Conservation (phyloP, 1,140 invertebrate genomes). For the Halesus radiatus region DNA sequence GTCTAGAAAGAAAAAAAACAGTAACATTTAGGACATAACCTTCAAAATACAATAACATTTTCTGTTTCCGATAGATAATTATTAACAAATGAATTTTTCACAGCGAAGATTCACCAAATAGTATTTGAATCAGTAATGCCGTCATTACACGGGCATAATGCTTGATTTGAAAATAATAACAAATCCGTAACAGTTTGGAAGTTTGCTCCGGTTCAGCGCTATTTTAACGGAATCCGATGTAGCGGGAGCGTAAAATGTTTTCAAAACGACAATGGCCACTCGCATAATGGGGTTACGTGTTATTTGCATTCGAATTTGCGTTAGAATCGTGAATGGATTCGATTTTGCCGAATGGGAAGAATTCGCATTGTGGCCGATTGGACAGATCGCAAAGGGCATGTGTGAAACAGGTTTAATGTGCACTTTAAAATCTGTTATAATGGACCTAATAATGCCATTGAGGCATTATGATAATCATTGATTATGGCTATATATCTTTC, state of each 20-base stretch:
- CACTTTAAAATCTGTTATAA: not conserved
- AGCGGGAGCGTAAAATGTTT: conserved; percentile 42
- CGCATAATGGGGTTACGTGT: conserved; percentile 44
- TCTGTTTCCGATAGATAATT: too few relatives aligned
- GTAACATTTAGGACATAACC: too few relatives aligned
- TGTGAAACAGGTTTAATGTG: conserved; percentile 16
- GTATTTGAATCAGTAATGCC: conserved; percentile 6
- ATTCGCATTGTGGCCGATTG: conserved; percentile 13
- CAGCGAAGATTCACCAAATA: not conserved
- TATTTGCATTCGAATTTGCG: conserved; percentile 40
- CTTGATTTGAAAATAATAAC: conserved; percentile 37
- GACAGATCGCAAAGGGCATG: conserved; percentile 3
- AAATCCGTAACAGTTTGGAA: conserved; percentile 42
- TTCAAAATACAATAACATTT: too few relatives aligned
- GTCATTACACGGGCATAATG: conserved; percentile 26
- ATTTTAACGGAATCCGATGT: conserved; percentile 41
- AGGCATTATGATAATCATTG: too few relatives aligned
- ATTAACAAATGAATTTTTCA: too few relatives aligned
- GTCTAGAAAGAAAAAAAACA: too few relatives aligned
- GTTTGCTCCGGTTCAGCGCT: conserved; percentile 36
- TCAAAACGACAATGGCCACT: conserved; percentile 33
- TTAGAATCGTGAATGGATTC: conserved; percentile 29
- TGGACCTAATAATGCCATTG: too few relatives aligned
- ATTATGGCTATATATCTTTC: too few relatives aligned
- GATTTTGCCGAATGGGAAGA: conserved; percentile 16